Evolutionary conservation across 2,113 vertebrate genomes (phyloP).

Genomic region (Stegastes partitus): DNA sequence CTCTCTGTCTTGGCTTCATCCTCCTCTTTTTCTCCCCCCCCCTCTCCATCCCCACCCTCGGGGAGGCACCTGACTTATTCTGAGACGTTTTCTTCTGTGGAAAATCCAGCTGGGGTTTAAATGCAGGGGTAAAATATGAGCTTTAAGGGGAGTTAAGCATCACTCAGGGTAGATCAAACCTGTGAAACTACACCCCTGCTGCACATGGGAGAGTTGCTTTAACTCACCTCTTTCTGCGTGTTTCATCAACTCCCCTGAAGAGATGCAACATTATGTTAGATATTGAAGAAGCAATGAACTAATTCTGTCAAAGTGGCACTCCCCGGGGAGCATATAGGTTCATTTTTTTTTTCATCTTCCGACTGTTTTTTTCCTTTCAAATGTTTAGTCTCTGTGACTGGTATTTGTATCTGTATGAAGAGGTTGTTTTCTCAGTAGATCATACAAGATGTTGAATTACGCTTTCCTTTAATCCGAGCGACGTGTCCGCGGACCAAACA

Average conservation of each 20-base stretch:
- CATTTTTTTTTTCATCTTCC: slow-evolving; percentile 67
- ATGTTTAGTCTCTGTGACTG: slow-evolving; percentile 70
- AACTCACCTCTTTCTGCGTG: slow-evolving; percentile 61
- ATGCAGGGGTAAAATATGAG: slow-evolving; percentile 65
- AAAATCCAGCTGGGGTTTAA: slow-evolving; percentile 75
- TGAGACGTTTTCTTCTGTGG: slow-evolving; percentile 60
- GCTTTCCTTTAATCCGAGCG: slow-evolving; percentile 55
- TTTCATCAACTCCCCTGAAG: slow-evolving; percentile 74
- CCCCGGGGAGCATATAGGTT: slow-evolving; percentile 57
- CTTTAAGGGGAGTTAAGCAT: slow-evolving; percentile 74
- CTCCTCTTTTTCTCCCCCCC: slow-evolving; percentile 12
- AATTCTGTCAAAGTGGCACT: slow-evolving; percentile 76
- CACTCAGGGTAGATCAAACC: slow-evolving; percentile 70
- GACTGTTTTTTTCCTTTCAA: slow-evolving; percentile 37
- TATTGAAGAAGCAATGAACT: slow-evolving; percentile 74
- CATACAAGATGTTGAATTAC: slow-evolving; percentile 60
- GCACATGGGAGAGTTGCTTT: slow-evolving; percentile 52
- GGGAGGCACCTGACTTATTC: slow-evolving; percentile 74
- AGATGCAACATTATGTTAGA: slow-evolving; percentile 58
- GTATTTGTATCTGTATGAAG: slow-evolving; percentile 65
- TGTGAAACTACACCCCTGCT: slow-evolving; percentile 53
- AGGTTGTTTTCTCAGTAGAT: slow-evolving; percentile 58
- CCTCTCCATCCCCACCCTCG: slow-evolving; percentile 46
- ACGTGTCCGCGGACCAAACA: slow-evolving; percentile 39
- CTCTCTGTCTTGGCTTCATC: background rate